Percentiles rank a stretch among this genome's conserved stretches.
These are phyloP conservation scores for Hypomecis atomaria DNA, from an alignment of 2,888 invertebrate genomes.

Conservation along the genomic window DNA sequence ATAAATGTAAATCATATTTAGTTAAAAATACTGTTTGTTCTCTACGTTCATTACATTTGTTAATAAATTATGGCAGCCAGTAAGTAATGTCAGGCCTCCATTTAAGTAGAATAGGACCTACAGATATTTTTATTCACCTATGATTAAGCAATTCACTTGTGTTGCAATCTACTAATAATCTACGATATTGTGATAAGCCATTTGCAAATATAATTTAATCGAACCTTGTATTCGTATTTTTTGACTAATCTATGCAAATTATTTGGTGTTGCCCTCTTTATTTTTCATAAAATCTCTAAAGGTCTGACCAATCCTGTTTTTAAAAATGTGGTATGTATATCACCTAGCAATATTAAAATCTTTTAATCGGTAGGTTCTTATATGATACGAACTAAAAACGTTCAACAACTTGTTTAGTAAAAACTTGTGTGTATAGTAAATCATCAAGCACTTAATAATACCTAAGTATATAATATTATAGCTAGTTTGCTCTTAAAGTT, in stretches of 20 bases:
- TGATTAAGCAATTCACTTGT: background rate
- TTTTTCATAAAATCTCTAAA: background rate
- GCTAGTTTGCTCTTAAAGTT: too few relatives aligned
- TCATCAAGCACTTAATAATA: too few relatives aligned
- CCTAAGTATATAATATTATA: too few relatives aligned
- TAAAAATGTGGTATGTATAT: background rate
- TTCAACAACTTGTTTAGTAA: background rate
- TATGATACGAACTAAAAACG: background rate
- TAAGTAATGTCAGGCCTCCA: too few relatives aligned
- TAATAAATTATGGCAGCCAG: too few relatives aligned
- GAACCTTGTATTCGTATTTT: background rate
- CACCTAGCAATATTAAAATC: background rate
- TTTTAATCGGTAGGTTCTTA: background rate
- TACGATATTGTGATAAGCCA: conserved; percentile 2
- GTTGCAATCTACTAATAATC: background rate
- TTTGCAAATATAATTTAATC: conserved; percentile 8
- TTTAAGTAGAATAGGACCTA: too few relatives aligned
- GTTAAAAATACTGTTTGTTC: too few relatives aligned
- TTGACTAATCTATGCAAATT: background rate
- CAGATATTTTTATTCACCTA: too few relatives aligned
- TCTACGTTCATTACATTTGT: too few relatives aligned
- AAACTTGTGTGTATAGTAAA: background rate
- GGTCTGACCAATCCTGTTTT: background rate
- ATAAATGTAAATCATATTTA: too few relatives aligned
- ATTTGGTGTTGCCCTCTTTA: background rate